Evolutionary conservation across 2,113 vertebrate species (phyloP).

Genomic region (Diadophis punctatus): DNA sequence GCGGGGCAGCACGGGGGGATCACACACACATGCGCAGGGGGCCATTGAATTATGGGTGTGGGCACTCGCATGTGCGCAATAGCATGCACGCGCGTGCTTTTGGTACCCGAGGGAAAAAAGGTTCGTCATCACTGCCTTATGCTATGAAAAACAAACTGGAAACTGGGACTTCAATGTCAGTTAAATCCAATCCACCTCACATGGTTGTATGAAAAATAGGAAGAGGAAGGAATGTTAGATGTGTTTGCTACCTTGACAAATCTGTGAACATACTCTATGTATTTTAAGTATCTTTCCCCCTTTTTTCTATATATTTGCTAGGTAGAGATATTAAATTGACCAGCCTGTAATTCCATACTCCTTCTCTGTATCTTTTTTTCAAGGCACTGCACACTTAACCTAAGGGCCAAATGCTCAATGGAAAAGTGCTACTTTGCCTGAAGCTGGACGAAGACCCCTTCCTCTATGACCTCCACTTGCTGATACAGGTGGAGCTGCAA

Average conservation of each 20-base stretch:
- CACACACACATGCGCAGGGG: too few species aligned
- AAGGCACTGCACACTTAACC: not conserved
- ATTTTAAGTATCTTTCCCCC: not conserved
- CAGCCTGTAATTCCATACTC: not conserved
- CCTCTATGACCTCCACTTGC: not conserved
- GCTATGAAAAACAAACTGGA: not conserved
- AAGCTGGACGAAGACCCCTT: not conserved
- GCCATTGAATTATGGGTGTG: too few species aligned
- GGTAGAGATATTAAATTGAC: not conserved
- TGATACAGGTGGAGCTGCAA: not conserved
- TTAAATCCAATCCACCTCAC: not conserved
- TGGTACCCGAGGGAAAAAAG: too few species aligned
- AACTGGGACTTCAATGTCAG: not conserved
- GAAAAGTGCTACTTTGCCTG: not conserved
- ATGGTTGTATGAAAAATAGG: not conserved
- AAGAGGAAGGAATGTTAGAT: not conserved
- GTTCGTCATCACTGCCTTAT: too few species aligned
- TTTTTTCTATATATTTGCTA: not conserved
- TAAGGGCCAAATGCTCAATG: not conserved
- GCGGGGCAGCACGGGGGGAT: too few species aligned
- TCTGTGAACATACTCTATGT: not conserved
- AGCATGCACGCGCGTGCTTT: too few species aligned
- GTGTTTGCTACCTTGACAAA: not conserved
- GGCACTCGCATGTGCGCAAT: too few species aligned
- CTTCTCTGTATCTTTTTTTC: not conserved